Conservation (phyloP, 2,797 vertebrate species). For the Tarsius wallacei region DNA sequence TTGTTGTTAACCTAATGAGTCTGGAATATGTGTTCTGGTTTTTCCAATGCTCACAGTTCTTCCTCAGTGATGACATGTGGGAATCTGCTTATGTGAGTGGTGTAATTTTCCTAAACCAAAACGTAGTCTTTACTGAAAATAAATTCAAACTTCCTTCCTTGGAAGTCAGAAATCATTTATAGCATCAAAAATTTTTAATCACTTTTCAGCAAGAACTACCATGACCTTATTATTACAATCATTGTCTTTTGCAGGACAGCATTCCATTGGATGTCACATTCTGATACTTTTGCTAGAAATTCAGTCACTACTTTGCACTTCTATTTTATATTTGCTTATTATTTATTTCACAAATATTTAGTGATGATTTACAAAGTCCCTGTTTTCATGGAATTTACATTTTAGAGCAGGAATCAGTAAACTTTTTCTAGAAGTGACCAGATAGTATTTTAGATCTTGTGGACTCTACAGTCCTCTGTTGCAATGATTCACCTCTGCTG, state of each 20-base stretch:
- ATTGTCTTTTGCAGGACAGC: background rate
- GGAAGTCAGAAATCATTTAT: background rate
- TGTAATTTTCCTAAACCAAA: conserved; percentile 48
- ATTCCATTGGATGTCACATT: background rate
- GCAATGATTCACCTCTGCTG: background rate
- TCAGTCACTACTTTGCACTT: background rate
- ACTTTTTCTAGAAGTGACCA: background rate
- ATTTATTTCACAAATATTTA: conserved; percentile 44
- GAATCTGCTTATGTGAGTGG: background rate
- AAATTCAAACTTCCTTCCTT: background rate
- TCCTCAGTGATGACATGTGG: background rate
- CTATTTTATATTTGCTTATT: background rate
- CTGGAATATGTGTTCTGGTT: background rate
- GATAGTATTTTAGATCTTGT: background rate
- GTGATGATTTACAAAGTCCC: background rate
- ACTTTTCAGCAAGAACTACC: background rate
- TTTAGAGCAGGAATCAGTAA: background rate
- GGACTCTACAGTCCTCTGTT: background rate
- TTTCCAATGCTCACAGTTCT: background rate
- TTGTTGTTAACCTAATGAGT: background rate
- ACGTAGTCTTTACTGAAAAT: conserved; percentile 19
- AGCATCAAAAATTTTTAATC: background rate
- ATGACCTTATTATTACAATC: background rate
- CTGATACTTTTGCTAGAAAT: background rate
- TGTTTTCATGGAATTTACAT: background rate